phyloP scores from a whole-genome alignment of 1,140 invertebrate species.

The Triops cancriformis region DNA sequence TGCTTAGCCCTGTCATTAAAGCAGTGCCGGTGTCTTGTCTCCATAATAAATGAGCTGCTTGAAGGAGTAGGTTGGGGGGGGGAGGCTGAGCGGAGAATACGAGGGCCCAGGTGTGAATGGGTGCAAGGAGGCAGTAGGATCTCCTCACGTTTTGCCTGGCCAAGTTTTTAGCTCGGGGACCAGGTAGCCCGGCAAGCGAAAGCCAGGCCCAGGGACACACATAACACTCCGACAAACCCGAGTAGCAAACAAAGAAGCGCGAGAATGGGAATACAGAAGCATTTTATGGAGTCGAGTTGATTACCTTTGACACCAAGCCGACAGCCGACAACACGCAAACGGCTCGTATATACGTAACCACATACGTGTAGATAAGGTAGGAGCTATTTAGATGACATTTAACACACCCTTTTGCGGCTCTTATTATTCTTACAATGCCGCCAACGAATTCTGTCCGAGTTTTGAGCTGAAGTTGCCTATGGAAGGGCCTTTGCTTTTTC shows the following conservation, averaged over 20 bases:
- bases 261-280: neutral
- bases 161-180: no score
- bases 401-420: neutral
- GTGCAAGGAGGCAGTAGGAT: no score
- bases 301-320: constrained; percentile 7
- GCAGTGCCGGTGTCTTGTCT: neutral
- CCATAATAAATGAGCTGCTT: neutral
- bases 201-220: no score
- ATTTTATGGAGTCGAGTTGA: neutral
- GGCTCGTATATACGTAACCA: neutral
- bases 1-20: neutral
- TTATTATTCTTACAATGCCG: neutral
- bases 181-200: no score
- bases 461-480: no score
- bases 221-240: no score
- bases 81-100: neutral
- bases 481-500: no score
- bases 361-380: neutral
- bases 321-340: neutral
- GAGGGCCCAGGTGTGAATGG: neutral
- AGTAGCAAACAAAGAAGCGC: neutral
- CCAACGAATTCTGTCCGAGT: constrained; percentile 3
- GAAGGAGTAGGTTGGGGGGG: no score
- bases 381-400: neutral
- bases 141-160: no score